Evolutionary conservation across 2,113 vertebrate genomes (phyloP), one percentile per base, ranked within the genome.

Genomic region (Triplophysa rosa): DNA sequence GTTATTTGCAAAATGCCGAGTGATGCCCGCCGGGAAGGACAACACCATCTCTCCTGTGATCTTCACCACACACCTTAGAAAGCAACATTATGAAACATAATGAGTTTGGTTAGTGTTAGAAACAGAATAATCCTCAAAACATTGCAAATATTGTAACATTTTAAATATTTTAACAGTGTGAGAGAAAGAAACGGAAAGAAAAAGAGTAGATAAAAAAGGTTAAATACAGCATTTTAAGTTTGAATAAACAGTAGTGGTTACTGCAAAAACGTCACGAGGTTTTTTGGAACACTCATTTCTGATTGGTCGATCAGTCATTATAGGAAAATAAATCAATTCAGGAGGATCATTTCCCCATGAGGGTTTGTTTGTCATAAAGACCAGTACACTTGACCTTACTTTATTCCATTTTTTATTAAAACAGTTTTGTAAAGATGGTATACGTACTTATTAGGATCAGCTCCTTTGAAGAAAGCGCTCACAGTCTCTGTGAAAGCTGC

Each of bases 11-110:
- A 98, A 99, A 89, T 99, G 98, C 83, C 98, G 95, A 68, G 98
- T 98, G 91, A 99, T 99, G 86, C 98, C 98, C 0, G 98, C 98
- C 0, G 98, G 98, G 85, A 98, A 98, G 0, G 98, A 99, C 89
- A 99, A 90, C 89, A 99, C 98, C 98, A 98, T 98, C 93, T 99
- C 97, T 90, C 97, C 97, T 0, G 96, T 98, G 87, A 98, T 94
- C 94, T 99, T 99, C 89, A 98, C 95, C 23, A 96, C 98, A 83
- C 96, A 98, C 90, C 97, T 98, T 89, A 84, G 58, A 70, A 65
- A 84, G 56, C 29, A n/a, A 73, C 52, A 65, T 65, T 47, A 59
- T 61, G 10, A 67, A 2, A 65, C 54, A 45, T 47, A 21, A 33
- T 63, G 4, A 63, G 56, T 47, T 14, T 68, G 59, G 13, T 56